Percentiles rank a stretch among this genome's conserved stretches.
Conservation (phyloP, 2,888 invertebrate species). For the Stramonita haemastoma region DNA sequence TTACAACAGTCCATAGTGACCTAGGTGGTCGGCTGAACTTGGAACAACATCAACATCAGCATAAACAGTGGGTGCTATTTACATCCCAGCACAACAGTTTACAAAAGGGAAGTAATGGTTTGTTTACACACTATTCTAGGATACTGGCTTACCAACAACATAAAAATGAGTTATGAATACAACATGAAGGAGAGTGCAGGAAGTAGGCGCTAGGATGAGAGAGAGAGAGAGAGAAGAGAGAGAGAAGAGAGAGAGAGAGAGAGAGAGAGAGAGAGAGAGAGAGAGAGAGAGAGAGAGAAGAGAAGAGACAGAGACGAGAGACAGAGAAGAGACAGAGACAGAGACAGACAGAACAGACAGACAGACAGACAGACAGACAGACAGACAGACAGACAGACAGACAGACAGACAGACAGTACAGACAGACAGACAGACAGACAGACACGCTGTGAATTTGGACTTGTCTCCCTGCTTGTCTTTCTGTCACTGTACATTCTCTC, state of each 20-base stretch:
- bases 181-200: neutral
- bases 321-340: neutral
- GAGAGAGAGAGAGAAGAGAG: neutral
- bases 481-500: too few relatives aligned
- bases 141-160: too few relatives aligned
- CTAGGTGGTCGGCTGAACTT: too few relatives aligned
- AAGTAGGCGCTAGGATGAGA: too few relatives aligned
- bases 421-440: conserved; percentile 1
- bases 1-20: too few relatives aligned
- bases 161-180: too few relatives aligned
- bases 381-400: neutral
- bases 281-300: neutral
- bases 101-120: too few relatives aligned
- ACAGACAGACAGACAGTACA: neutral
- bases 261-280: neutral
- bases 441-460: neutral
- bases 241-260: neutral
- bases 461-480: too few relatives aligned
- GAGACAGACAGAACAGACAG: neutral
- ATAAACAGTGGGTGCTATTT: too few relatives aligned
- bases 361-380: neutral
- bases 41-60: too few relatives aligned
- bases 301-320: neutral
- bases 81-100: too few relatives aligned
- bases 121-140: too few relatives aligned